Percentiles rank a stretch among this genome's conserved stretches.
phyloP scores from a whole-genome alignment of 2,113 vertebrate species.

The Anser brachyrhynchus region DNA sequence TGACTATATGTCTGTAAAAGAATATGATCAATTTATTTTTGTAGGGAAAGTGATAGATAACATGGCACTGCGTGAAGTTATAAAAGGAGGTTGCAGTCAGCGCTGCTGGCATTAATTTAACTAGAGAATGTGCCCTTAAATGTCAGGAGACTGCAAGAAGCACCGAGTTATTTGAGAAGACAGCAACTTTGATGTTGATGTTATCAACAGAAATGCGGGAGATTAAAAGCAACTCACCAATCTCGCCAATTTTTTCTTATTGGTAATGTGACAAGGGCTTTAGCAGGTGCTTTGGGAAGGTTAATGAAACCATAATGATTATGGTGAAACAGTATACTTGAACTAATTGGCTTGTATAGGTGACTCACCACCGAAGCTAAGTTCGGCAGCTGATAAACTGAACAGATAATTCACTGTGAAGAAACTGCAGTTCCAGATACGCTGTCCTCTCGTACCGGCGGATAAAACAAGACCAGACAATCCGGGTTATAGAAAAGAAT shows the following conservation, averaged over 20 bases:
- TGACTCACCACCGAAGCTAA: slow-evolving; percentile 4
- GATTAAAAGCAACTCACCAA: neutral
- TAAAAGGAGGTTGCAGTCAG: slow-evolving; percentile 64
- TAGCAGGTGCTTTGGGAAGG: neutral
- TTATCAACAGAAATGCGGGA: slow-evolving; percentile 38
- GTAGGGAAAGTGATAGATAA: slow-evolving; percentile 47
- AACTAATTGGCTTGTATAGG: neutral
- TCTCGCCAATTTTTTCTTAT: neutral
- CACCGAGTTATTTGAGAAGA: slow-evolving; percentile 55
- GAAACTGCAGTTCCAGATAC: neutral
- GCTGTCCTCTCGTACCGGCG: neutral
- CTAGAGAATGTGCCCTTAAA: slow-evolving; percentile 60
- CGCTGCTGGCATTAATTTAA: slow-evolving; percentile 61
- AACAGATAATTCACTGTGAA: neutral
- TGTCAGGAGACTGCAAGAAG: slow-evolving; percentile 58
- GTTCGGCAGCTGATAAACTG: neutral
- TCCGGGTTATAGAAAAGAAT: neutral
- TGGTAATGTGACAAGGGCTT: neutral
- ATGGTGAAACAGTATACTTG: neutral
- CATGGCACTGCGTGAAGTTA: slow-evolving; percentile 40
- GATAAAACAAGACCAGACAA: neutral
- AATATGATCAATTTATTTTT: slow-evolving; percentile 55
- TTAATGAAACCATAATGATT: neutral
- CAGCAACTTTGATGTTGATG: slow-evolving; percentile 56
- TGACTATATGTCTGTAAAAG: slow-evolving; percentile 7